These are phyloP conservation scores for Limnephilus rhombicus DNA, from an alignment of 2,888 invertebrate genomes.

Conservation along the genomic window DNA sequence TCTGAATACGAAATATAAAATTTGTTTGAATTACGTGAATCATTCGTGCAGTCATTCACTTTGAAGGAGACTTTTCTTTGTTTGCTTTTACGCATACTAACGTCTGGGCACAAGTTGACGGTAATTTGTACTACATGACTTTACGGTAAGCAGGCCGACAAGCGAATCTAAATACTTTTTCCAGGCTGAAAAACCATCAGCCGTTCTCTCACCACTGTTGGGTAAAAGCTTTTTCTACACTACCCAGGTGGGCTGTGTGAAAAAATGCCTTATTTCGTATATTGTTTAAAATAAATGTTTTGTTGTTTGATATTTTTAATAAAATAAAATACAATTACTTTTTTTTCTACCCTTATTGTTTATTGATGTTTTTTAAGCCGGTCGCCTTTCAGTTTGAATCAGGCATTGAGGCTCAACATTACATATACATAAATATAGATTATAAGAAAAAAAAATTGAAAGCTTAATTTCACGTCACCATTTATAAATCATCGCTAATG, in stretches of 20 bases:
- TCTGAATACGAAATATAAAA: slow-evolving; percentile 58
- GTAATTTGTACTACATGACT: background rate
- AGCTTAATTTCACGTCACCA: too few species aligned
- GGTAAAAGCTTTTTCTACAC: background rate
- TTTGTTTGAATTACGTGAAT: slow-evolving; percentile 51
- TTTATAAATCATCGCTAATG: too few species aligned
- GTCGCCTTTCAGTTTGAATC: background rate
- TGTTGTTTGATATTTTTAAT: background rate
- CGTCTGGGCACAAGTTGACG: background rate
- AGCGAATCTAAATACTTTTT: background rate
- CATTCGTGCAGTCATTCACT: slow-evolving; percentile 29
- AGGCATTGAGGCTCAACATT: background rate
- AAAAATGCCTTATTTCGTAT: background rate
- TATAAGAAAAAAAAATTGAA: too few species aligned
- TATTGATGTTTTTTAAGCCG: background rate
- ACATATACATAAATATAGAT: too few species aligned
- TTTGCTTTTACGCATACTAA: background rate
- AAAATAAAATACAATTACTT: background rate
- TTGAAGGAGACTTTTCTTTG: background rate
- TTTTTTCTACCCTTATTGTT: background rate
- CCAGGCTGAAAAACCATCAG: too few species aligned
- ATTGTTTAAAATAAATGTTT: background rate
- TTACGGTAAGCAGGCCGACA: background rate
- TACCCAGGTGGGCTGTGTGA: background rate
- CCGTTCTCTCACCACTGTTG: background rate